A percentile compares a stretch with the other conserved stretches of the same genome.
phyloP scores from a whole-genome alignment of 2,888 invertebrate species.

The Adelphocoris suturalis region DNA sequence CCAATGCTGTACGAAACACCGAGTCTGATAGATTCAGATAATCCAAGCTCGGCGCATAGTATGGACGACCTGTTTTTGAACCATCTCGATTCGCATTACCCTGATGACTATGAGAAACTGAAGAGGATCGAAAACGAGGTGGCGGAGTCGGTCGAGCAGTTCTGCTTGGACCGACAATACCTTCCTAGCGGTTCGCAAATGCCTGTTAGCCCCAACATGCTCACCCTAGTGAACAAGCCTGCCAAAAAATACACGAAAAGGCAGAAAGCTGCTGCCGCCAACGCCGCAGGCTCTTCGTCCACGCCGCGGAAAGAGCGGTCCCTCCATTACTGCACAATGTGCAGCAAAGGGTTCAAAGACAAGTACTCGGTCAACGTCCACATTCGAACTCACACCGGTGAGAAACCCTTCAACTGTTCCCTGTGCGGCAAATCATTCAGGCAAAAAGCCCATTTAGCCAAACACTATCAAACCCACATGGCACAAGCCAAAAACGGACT shows the following conservation, averaged over 20 bases:
- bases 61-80: slow-evolving; percentile 86
- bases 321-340: slow-evolving; percentile 94
- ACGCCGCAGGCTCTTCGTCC: slow-evolving; percentile 78
- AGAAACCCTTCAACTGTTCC: slow-evolving; percentile 97
- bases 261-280: slow-evolving; percentile 80
- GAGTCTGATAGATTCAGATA: slow-evolving; percentile 80
- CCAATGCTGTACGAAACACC: slow-evolving; percentile 77
- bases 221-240: slow-evolving; percentile 71
- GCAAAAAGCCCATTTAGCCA: slow-evolving; percentile 94
- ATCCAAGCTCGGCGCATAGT: slow-evolving; percentile 82
- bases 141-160: slow-evolving; percentile 85
- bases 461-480: slow-evolving; percentile 95
- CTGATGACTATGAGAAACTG: slow-evolving; percentile 91
- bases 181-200: slow-evolving; percentile 80
- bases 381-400: slow-evolving; percentile 97
- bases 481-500: slow-evolving; percentile 81
- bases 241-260: slow-evolving; percentile 83
- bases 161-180: slow-evolving; percentile 79
- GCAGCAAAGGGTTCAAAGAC: slow-evolving; percentile 95
- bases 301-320: slow-evolving; percentile 86
- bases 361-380: slow-evolving; percentile 99
- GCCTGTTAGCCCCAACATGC: slow-evolving; percentile 81
- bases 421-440: slow-evolving; percentile 96
- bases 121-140: slow-evolving; percentile 91
- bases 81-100: slow-evolving; percentile 84